phyloP scores from a whole-genome alignment of 2,888 invertebrate species.

The Parascotia fuliginaria region DNA sequence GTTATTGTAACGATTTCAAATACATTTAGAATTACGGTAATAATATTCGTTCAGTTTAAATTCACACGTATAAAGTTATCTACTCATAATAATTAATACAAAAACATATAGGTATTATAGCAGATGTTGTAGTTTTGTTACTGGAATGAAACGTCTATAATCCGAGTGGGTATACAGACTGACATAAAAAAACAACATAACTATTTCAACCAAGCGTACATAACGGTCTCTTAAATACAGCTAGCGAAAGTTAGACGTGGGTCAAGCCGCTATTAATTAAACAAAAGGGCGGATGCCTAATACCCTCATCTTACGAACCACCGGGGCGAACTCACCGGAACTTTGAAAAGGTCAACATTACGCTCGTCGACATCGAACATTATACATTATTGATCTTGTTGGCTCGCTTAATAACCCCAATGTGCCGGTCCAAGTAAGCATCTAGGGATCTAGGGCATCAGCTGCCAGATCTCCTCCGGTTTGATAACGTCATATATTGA shows the following conservation, averaged over 20 bases:
- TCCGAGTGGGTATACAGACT: background rate
- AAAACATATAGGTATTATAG: too few relatives aligned
- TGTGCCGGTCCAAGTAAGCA: conserved; percentile 18
- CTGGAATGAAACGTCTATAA: background rate
- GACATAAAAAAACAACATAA: conserved; percentile 34
- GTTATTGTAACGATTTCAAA: too few relatives aligned
- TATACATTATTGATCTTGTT: conserved; percentile 49
- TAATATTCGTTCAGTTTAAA: too few relatives aligned
- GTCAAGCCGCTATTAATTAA: conserved; percentile 74
- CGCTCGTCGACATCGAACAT: conserved; percentile 38
- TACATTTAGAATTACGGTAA: too few relatives aligned
- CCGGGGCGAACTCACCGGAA: conserved; percentile 49
- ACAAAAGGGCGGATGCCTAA: conserved; percentile 53
- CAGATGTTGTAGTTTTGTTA: background rate
- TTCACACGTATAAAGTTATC: too few relatives aligned
- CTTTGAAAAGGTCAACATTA: conserved; percentile 52
- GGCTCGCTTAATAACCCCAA: conserved; percentile 27
- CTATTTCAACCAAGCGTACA: conserved; percentile 28
- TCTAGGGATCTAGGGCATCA: conserved; percentile 14
- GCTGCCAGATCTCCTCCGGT: conserved; percentile 10
- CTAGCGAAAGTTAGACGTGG: conserved; percentile 59
- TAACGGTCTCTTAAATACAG: conserved; percentile 42
- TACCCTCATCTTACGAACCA: conserved; percentile 50
- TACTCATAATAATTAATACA: too few relatives aligned
- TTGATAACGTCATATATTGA: conserved; percentile 13